Conservation (phyloP, 2,888 invertebrate genomes). For the Cephus rjabovi region DNA sequence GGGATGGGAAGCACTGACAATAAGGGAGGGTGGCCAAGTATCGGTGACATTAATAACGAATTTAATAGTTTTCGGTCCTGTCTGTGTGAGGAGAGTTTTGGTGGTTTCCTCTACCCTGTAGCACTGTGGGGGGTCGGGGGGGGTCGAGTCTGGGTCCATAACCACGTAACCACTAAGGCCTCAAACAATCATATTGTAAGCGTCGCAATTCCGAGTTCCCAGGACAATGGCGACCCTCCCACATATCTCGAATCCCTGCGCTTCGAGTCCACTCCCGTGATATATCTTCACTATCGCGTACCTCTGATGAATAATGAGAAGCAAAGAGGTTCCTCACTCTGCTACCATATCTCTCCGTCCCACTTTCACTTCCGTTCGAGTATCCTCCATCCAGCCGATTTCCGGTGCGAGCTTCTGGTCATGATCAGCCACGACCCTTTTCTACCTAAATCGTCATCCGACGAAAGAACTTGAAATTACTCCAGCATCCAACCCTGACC, state of each 20-base stretch:
- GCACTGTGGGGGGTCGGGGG: conserved; percentile 20
- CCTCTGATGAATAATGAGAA: conserved; percentile 53
- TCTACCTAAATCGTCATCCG: conserved; percentile 1
- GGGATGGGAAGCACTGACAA: not conserved
- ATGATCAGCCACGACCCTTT: not conserved
- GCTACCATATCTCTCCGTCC: not conserved
- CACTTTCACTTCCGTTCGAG: conserved; percentile 6
- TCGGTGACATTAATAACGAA: conserved; percentile 53
- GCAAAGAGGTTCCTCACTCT: conserved; percentile 34
- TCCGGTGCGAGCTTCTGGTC: not conserved
- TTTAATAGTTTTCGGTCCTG: conserved; percentile 51
- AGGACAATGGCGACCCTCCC: conserved; percentile 56
- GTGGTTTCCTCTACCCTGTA: not conserved
- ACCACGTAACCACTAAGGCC: conserved; percentile 47
- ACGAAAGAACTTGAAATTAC: not conserved
- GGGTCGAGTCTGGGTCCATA: not conserved
- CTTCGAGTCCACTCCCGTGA: conserved; percentile 30
- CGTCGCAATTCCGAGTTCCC: conserved; percentile 53
- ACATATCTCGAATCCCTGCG: conserved; percentile 51
- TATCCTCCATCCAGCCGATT: not conserved
- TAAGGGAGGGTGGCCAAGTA: conserved; percentile 18
- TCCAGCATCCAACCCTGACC: not conserved
- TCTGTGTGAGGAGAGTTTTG: not conserved
- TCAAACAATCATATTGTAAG: conserved; percentile 64
- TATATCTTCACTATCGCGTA: conserved; percentile 49